These are phyloP conservation scores for Clarias gariepinus DNA, from an alignment of 2,113 vertebrate species.

Conservation along the genomic window DNA sequence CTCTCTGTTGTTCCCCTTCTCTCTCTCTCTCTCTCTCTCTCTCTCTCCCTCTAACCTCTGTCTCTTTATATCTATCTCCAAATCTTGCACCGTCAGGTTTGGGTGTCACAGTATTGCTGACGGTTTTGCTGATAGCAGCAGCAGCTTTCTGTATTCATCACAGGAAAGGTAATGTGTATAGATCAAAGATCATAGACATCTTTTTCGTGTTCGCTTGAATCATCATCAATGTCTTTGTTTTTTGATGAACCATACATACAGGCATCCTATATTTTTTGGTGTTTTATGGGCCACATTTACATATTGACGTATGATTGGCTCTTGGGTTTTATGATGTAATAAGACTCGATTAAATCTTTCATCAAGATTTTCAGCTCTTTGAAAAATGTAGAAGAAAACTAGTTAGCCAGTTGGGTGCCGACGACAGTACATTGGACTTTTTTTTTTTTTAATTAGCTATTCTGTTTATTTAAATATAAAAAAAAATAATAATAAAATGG, in stretches of 20 bases:
- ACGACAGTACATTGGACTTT: background rate
- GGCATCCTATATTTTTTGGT: background rate
- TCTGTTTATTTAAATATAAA: background rate
- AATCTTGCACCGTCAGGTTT: slow-evolving; percentile 24
- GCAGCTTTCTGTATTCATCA: slow-evolving; percentile 10
- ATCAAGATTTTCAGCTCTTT: background rate
- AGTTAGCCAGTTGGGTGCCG: too few species aligned
- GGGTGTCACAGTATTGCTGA: background rate
- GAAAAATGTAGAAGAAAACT: background rate
- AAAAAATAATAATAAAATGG: background rate
- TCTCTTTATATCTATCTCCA: slow-evolving; percentile 12
- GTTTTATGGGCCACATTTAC: background rate
- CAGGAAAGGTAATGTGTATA: slow-evolving; percentile 40
- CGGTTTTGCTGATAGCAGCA: slow-evolving; percentile 25
- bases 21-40: slow-evolving; percentile 9
- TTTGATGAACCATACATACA: background rate
- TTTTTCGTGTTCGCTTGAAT: background rate
- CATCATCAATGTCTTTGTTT: background rate
- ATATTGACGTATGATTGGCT: background rate
- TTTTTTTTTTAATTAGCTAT: background rate
- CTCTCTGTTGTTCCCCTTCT: background rate
- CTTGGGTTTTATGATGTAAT: background rate
- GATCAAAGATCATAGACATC: background rate
- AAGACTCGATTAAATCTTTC: background rate
- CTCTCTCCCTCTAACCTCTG: background rate